Percentiles rank a stretch among this genome's conserved stretches.
phyloP scores from a whole-genome alignment of 2,888 invertebrate species.

The Drosophila nigricruria region DNA sequence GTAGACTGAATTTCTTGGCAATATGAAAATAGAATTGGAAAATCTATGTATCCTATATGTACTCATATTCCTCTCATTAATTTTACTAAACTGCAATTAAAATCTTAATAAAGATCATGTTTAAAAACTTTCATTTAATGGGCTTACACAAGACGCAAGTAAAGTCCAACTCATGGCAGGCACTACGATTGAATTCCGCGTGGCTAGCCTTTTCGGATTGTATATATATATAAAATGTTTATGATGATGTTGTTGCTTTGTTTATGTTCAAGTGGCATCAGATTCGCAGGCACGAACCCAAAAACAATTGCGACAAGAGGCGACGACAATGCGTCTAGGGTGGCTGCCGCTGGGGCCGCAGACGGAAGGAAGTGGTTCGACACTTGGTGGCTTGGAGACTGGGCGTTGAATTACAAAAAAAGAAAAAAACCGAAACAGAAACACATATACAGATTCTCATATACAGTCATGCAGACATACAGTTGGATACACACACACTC shows the following conservation, averaged over 20 bases:
- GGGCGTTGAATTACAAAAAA: conserved; percentile 50
- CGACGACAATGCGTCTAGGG: conserved; percentile 78
- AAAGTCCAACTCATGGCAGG: conserved; percentile 6
- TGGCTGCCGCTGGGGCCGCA: conserved; percentile 37
- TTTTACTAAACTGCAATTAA: conserved; percentile 4
- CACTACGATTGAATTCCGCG: conserved; percentile 30
- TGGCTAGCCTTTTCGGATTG: conserved; percentile 24
- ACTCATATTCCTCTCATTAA: too few species aligned
- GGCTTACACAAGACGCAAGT: background rate
- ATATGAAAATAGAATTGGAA: too few species aligned
- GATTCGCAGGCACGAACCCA: conserved; percentile 81
- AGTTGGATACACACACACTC: conserved; percentile 8
- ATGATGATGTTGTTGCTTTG: conserved; percentile 51
- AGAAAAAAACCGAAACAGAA: background rate
- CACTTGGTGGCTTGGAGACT: conserved; percentile 37
- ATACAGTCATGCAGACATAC: conserved; percentile 9
- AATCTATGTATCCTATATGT: too few species aligned
- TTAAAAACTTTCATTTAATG: background rate
- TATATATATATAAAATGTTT: conserved; percentile 58
- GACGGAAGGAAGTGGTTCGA: conserved; percentile 72
- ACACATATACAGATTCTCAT: background rate
- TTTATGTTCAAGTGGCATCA: conserved; percentile 75
- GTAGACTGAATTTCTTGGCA: background rate
- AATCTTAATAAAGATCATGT: background rate
- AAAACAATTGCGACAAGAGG: conserved; percentile 60